Percentiles rank a stretch among this genome's conserved stretches.
phyloP scores from a whole-genome alignment of 2,888 invertebrate species.

The Athalia rosae region DNA sequence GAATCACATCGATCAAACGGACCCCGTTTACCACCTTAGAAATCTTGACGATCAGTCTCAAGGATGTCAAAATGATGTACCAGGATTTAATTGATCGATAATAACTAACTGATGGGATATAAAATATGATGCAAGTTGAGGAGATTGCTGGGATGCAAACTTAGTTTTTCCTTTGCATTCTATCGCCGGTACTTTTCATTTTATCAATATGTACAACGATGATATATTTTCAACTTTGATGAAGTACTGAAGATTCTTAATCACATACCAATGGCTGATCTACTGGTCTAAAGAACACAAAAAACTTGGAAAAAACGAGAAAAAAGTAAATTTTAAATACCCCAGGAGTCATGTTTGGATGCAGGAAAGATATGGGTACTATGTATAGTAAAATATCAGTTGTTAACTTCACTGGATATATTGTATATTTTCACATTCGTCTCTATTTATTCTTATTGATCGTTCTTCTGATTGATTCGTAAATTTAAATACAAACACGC shows the following conservation, averaged over 20 bases:
- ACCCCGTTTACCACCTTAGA: not conserved
- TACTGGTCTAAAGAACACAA: not conserved
- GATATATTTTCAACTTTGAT: no score
- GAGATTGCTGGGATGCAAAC: no score
- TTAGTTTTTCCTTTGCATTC: no score
- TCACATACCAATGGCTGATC: no score
- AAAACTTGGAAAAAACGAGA: not conserved
- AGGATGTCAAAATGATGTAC: not conserved
- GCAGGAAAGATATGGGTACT: not conserved
- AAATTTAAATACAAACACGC: not conserved
- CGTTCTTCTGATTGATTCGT: constrained; percentile 25
- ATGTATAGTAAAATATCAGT: not conserved
- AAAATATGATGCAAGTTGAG: no score
- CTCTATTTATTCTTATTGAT: constrained; percentile 27
- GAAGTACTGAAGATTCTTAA: no score
- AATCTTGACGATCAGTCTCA: not conserved
- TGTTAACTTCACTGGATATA: not conserved
- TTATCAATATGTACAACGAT: no score
- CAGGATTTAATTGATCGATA: not conserved
- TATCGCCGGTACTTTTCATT: no score
- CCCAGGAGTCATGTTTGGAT: not conserved
- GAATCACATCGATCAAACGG: not conserved
- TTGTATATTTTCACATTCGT: constrained; percentile 12
- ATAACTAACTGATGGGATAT: not conserved
- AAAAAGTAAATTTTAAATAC: no score